phyloP scores from a whole-genome alignment of 2,888 invertebrate species.

The Heteromurus nitidus region DNA sequence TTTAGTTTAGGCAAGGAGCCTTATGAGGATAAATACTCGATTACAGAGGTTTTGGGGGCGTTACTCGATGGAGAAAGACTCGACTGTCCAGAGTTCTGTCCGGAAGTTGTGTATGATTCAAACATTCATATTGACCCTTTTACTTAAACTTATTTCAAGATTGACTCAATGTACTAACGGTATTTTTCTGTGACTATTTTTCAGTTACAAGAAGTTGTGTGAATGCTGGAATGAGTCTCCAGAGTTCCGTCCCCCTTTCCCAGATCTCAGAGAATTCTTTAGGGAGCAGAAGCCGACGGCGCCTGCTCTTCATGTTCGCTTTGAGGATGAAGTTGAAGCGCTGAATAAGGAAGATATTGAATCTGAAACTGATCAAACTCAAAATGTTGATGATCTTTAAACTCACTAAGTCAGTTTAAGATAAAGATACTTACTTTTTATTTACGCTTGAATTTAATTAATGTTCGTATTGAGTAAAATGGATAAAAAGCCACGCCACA shows the following conservation, averaged over 20 bases:
- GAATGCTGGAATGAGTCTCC: conserved; percentile 24
- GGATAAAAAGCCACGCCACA: too few species aligned
- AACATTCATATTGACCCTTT: too few species aligned
- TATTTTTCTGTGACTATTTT: not conserved
- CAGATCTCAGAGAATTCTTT: not conserved
- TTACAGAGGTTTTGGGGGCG: not conserved
- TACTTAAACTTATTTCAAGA: not conserved
- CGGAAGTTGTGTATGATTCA: conserved; percentile 20
- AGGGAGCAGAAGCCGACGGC: not conserved
- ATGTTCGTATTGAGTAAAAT: too few species aligned
- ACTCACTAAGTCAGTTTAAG: too few species aligned
- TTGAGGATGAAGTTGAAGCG: too few species aligned
- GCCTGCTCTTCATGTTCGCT: too few species aligned
- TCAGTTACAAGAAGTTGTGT: not conserved
- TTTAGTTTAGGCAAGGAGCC: conserved; percentile 27
- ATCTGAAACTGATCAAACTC: too few species aligned
- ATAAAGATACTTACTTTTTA: too few species aligned
- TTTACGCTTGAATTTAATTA: too few species aligned
- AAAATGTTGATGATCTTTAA: too few species aligned
- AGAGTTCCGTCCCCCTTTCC: not conserved
- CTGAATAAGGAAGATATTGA: too few species aligned
- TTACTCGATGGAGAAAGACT: not conserved
- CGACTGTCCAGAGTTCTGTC: not conserved
- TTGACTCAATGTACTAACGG: not conserved
- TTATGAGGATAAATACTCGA: not conserved